A percentile compares a stretch with the other conserved stretches of the same genome.
phyloP scores from a whole-genome alignment of 2,888 invertebrate species.

The Himalopsyche tibetana region DNA sequence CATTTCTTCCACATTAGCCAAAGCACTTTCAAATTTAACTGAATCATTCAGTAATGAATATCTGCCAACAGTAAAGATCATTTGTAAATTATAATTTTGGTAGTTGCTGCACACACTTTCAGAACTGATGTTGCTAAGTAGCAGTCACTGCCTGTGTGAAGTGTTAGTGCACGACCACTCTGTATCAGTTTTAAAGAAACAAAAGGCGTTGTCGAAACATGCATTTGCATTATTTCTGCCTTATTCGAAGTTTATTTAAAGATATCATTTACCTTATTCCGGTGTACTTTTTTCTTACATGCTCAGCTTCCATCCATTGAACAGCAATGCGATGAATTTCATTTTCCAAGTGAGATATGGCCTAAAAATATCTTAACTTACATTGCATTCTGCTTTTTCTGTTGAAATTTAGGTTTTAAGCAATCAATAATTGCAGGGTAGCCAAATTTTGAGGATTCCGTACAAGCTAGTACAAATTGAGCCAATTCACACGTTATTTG shows the following conservation, averaged over 20 bases:
- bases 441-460: background rate
- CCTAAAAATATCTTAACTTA: constrained; percentile 70
- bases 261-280: constrained; percentile 77
- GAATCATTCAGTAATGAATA: constrained; percentile 83
- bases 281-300: constrained; percentile 86
- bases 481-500: too few relatives aligned
- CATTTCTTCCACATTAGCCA: constrained; percentile 82
- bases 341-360: constrained; percentile 85
- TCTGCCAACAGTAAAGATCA: constrained; percentile 68
- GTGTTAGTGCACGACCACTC: too few relatives aligned
- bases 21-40: constrained; percentile 84
- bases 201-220: background rate
- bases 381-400: background rate
- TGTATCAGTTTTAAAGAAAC: too few relatives aligned
- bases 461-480: background rate
- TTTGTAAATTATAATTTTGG: background rate
- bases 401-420: background rate
- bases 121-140: too few relatives aligned
- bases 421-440: background rate
- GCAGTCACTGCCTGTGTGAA: too few relatives aligned
- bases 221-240: background rate
- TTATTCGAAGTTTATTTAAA: background rate
- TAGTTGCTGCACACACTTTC: too few relatives aligned
- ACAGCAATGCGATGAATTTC: constrained; percentile 88
- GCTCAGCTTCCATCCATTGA: constrained; percentile 88